Evolutionary conservation across 2,797 vertebrate species (phyloP).

Genomic region (Triplophysa yarkandensis): DNA sequence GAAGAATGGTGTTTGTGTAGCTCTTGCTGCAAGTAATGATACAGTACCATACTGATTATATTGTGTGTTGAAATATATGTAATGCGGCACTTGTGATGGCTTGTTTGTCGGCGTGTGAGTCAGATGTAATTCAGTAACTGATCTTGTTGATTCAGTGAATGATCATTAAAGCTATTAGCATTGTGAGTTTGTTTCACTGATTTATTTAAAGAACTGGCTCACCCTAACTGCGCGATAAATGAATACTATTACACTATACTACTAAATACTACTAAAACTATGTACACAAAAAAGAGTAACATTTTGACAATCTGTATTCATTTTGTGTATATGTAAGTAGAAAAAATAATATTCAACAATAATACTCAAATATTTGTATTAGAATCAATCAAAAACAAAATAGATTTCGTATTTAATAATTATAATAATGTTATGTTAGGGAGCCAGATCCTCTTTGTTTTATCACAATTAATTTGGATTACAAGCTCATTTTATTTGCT

Average conservation of each 20-base stretch:
- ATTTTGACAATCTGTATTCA: no score
- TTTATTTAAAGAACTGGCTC: background rate
- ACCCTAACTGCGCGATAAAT: background rate
- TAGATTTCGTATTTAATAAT: no score
- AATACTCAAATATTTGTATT: no score
- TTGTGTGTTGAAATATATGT: background rate
- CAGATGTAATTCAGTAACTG: background rate
- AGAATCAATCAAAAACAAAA: no score
- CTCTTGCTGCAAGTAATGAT: background rate
- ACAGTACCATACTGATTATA: background rate
- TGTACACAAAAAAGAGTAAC: no score
- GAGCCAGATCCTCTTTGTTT: background rate
- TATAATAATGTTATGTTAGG: no score
- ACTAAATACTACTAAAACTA: no score
- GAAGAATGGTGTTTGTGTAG: background rate
- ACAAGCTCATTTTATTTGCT: background rate
- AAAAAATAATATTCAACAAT: no score
- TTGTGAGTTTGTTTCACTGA: background rate
- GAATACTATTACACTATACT: no score
- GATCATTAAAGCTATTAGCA: background rate
- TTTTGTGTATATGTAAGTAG: no score
- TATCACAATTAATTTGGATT: background rate
- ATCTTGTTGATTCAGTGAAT: slow-evolving; percentile 2
- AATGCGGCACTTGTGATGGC: background rate
- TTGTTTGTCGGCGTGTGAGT: background rate